Percentiles rank a stretch among this genome's conserved stretches.
Evolutionary conservation across 2,113 vertebrate species (phyloP).

Genomic region (Vulpes vulpes): DNA sequence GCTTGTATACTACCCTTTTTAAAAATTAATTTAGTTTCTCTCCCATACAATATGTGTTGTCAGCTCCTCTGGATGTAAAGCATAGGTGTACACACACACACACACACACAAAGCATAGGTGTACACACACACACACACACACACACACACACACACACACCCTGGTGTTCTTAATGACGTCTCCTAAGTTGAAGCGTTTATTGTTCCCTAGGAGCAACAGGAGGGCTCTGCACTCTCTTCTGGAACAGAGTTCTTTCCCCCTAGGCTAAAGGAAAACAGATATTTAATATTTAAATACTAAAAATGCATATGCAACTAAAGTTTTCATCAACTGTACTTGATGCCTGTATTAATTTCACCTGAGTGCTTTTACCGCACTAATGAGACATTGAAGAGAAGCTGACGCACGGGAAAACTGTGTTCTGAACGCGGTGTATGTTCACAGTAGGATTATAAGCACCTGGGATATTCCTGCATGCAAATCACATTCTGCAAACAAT

Average conservation of each 20-base stretch:
- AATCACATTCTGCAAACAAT: constrained; percentile 73
- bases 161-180: background rate
- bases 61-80: constrained; percentile 1
- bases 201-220: constrained; percentile 67
- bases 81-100: background rate
- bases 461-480: constrained; percentile 72
- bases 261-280: background rate
- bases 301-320: constrained; percentile 37
- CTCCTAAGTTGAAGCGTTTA: constrained; percentile 12
- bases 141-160: background rate
- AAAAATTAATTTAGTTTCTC: constrained; percentile 3
- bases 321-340: constrained; percentile 46
- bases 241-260: background rate
- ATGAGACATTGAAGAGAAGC: constrained; percentile 56
- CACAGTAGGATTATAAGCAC: constrained; percentile 68
- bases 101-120: background rate
- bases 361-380: constrained; percentile 36
- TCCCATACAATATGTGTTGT: background rate
- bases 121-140: background rate
- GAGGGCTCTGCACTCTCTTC: background rate
- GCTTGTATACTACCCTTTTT: background rate
- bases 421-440: constrained; percentile 59
- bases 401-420: constrained; percentile 64
- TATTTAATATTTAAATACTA: background rate
- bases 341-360: constrained; percentile 60